Evolutionary conservation across 2,113 vertebrate genomes (phyloP).

Genomic region (Megaleporinus macrocephalus): DNA sequence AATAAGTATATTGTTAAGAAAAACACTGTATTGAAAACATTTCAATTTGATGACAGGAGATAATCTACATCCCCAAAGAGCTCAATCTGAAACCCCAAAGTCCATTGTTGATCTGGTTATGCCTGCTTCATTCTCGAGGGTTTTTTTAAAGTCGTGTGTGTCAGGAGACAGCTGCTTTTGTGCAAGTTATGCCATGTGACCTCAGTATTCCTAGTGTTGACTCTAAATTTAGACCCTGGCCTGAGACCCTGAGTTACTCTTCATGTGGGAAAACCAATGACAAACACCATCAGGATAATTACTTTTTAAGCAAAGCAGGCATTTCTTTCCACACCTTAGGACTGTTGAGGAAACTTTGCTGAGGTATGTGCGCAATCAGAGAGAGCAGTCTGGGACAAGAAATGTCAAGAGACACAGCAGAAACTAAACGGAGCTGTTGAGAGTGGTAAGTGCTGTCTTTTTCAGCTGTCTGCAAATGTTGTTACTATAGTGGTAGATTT

Average conservation of each 20-base stretch:
- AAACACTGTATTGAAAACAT: too few relatives aligned
- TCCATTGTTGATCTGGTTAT: not conserved
- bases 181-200: slow-evolving; percentile 71
- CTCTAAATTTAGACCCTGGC: slow-evolving; percentile 81
- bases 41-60: too few relatives aligned
- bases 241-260: slow-evolving; percentile 63
- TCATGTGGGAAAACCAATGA: slow-evolving; percentile 50
- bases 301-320: slow-evolving; percentile 16
- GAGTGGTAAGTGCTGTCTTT: slow-evolving; percentile 24
- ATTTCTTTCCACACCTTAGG: slow-evolving; percentile 9
- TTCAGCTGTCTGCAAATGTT: not conserved
- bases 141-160: not conserved
- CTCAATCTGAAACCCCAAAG: too few relatives aligned
- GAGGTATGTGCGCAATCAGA: not conserved
- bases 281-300: slow-evolving; percentile 33
- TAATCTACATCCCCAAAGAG: too few relatives aligned
- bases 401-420: not conserved
- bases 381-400: not conserved
- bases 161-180: slow-evolving; percentile 49
- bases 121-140: slow-evolving; percentile 24
- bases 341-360: not conserved
- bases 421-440: slow-evolving; percentile 24
- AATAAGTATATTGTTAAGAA: too few relatives aligned
- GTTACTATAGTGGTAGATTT: not conserved
- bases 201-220: slow-evolving; percentile 74